Evolutionary conservation across 2,888 invertebrate species (phyloP).

Genomic region (Luperina testacea): DNA sequence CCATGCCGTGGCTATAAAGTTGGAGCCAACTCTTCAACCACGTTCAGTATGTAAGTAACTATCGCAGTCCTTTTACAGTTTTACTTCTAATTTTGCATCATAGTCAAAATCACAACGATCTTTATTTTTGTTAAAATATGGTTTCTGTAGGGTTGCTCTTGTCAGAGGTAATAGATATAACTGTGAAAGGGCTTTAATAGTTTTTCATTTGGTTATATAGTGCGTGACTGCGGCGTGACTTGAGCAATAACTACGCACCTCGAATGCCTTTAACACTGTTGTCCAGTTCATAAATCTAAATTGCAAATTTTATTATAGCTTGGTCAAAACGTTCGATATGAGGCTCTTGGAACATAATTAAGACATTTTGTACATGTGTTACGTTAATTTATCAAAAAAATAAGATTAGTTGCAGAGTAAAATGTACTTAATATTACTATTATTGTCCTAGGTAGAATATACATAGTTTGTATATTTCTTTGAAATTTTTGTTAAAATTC

Average conservation of each 20-base stretch:
- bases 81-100: too few species aligned
- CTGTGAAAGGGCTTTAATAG: background rate
- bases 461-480: background rate
- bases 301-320: constrained; percentile 22
- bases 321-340: background rate
- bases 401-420: background rate
- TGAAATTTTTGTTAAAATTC: too few species aligned
- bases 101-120: too few species aligned
- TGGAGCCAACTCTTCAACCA: too few species aligned
- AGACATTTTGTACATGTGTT: background rate
- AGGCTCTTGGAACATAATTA: constrained; percentile 7
- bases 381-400: constrained; percentile 2
- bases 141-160: too few species aligned
- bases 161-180: too few species aligned
- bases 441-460: background rate
- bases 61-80: too few species aligned
- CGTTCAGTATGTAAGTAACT: too few species aligned
- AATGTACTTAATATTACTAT: background rate
- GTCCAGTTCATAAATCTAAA: constrained; percentile 33
- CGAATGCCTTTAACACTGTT: constrained; percentile 10
- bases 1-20: too few species aligned
- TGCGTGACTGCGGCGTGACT: constrained; percentile 7
- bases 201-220: constrained; percentile 11
- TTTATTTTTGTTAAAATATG: too few species aligned
- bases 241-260: constrained; percentile 27